Conservation (phyloP, 1,140 invertebrate species). For the Diploscapter pachys region DNA sequence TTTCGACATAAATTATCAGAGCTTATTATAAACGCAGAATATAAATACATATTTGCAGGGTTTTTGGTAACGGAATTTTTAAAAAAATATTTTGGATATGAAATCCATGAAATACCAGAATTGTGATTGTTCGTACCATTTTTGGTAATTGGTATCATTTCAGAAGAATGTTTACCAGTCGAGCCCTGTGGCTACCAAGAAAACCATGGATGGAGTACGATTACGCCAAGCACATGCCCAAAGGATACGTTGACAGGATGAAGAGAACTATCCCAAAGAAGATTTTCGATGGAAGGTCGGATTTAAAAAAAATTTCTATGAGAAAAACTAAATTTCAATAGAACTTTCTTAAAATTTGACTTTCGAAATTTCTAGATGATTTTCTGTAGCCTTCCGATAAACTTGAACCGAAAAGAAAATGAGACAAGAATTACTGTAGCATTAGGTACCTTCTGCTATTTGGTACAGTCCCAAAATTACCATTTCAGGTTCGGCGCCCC, state of each 20-base stretch:
- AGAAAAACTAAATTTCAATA: neutral
- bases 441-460: too few species aligned
- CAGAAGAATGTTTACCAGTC: slow-evolving; percentile 26
- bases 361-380: neutral
- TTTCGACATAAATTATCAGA: too few species aligned
- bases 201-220: slow-evolving; percentile 48
- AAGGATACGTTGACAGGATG: slow-evolving; percentile 47
- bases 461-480: too few species aligned
- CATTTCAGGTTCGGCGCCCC: slow-evolving; percentile 51
- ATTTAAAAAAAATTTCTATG: slow-evolving; percentile 3
- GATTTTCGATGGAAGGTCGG: slow-evolving; percentile 46
- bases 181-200: slow-evolving; percentile 31
- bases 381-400: neutral
- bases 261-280: slow-evolving; percentile 50
- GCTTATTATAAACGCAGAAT: too few species aligned
- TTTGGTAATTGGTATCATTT: neutral
- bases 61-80: too few species aligned
- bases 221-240: slow-evolving; percentile 53
- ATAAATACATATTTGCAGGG: too few species aligned
- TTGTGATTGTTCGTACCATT: too few species aligned
- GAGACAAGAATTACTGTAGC: too few species aligned
- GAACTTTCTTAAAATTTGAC: neutral
- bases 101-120: too few species aligned
- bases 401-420: too few species aligned
- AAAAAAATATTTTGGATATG: too few species aligned